Base-by-base conservation (phyloP, 2,888 invertebrate genomes). In the Cephalotes varians region DNA sequence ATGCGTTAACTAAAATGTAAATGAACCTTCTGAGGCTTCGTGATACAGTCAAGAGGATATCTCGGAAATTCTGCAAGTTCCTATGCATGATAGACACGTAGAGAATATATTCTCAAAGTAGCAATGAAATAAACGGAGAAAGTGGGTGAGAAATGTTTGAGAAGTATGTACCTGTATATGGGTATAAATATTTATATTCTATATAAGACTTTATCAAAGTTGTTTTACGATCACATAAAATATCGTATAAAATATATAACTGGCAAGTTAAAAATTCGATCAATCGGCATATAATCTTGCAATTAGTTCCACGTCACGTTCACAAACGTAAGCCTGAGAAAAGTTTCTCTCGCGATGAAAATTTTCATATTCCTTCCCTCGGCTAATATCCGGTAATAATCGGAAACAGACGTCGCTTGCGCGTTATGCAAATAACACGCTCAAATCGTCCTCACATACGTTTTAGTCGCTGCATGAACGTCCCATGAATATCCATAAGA, bases 1-100 rank as follows among this genome's bases (percentile, higher is more conserved):
- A 71, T 71, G 77, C 77, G 77, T 79, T 79, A 79, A 79, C 77
- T 79, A 79, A 79, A 79, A 79, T 79, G 77, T 79, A 79, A 79
- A 79, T 79, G 77, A 79, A 58, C 56, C 77, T 71, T 79, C 56
- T 44, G 77, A 79, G 71, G 44, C 71, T 79, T 71, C 71, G 56
- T 18, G 18, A 56, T 15, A 58, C 44, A 71, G 71, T 71, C 71
- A 25, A 71, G 71, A 67, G 71, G 71, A 79, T 79, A 79, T 79
- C 77, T 47, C 37, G 71, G 77, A 31, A 71, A 71, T 79, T 79
- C 44, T 40, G 47, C 34, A 56, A 58, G 56, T 79, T 71, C 47
- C 71, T 56, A 56, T 79, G 71, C 77, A 71, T 71, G 71, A 79
- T 56, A 71, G 77, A 79, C 25, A 56, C 51, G 44, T 56, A 25